These are phyloP conservation scores for Prenolepis imparis DNA, from an alignment of 2,888 invertebrate genomes.

Conservation along the genomic window DNA sequence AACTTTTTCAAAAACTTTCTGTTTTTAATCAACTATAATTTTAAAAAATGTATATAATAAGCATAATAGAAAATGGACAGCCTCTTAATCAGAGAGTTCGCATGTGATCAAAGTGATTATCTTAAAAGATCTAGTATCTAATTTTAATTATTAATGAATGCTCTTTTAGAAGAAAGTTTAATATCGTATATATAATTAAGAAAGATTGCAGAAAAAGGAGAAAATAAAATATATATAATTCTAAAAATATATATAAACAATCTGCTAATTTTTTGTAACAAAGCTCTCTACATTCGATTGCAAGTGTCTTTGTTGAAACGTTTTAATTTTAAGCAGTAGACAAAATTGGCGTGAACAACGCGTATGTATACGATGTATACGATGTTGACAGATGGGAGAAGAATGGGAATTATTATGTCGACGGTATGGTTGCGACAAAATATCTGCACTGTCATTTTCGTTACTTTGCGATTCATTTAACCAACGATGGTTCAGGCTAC, in stretches of 20 bases:
- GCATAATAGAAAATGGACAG: not conserved
- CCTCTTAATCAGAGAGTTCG: not conserved
- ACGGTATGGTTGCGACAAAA: slow-evolving; percentile 24
- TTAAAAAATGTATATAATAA: not conserved
- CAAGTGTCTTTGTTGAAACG: slow-evolving; percentile 32
- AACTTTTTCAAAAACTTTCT: not conserved
- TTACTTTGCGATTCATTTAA: slow-evolving; percentile 41
- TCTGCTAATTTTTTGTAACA: not conserved
- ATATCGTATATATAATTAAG: not conserved
- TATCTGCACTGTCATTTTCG: slow-evolving; percentile 32
- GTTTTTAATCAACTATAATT: not conserved
- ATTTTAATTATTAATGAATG: not conserved
- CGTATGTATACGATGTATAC: too few relatives aligned
- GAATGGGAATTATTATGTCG: slow-evolving; percentile 43
- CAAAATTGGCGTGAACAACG: slow-evolving; percentile 34
- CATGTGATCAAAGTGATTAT: not conserved
- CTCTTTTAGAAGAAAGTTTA: not conserved
- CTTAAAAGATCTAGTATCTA: not conserved
- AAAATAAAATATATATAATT: not conserved
- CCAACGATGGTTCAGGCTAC: slow-evolving; percentile 33
- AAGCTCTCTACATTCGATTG: not conserved
- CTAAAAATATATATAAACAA: not conserved
- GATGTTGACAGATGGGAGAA: slow-evolving; percentile 21
- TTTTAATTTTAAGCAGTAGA: slow-evolving; percentile 23
- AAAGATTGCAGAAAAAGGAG: not conserved